Evolutionary conservation across 2,797 vertebrate species (phyloP).

Genomic region (Mormyrus proboscirostris): DNA sequence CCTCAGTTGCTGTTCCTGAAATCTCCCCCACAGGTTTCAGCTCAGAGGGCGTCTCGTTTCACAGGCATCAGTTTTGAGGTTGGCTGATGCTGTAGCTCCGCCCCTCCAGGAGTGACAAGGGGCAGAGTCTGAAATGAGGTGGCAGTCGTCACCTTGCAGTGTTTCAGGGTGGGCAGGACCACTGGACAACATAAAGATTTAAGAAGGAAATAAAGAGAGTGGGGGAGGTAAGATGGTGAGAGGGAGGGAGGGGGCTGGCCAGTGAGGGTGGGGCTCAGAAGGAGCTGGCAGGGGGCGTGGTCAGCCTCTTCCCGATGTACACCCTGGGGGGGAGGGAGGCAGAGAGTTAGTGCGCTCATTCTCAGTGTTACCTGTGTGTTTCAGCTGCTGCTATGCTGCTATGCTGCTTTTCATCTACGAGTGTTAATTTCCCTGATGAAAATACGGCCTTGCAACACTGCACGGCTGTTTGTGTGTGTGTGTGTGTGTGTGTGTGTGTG

Average conservation of each 20-base stretch:
- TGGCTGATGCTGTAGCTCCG: neutral
- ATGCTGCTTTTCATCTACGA: neutral
- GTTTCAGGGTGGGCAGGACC: neutral
- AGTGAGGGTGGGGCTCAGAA: slow-evolving; percentile 62
- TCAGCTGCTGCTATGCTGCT: neutral
- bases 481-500: neutral
- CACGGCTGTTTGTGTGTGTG: neutral
- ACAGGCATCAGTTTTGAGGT: neutral
- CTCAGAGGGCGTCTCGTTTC: neutral
- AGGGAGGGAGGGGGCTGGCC: neutral
- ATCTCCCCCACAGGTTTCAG: neutral
- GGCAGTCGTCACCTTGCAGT: neutral
- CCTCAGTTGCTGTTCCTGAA: neutral
- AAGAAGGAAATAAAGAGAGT: neutral
- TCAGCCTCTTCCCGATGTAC: slow-evolving; percentile 95
- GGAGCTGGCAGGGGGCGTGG: slow-evolving; percentile 83
- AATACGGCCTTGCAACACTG: neutral
- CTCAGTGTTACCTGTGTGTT: neutral
- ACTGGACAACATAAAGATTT: neutral
- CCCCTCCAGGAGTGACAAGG: neutral
- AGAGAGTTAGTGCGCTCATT: neutral
- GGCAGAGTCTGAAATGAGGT: neutral
- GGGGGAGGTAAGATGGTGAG: neutral
- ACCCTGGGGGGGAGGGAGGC: slow-evolving; percentile 61
- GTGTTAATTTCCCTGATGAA: neutral